Base-by-base conservation (phyloP, 1,140 invertebrate species). In the Leptinotarsa lineolata region DNA sequence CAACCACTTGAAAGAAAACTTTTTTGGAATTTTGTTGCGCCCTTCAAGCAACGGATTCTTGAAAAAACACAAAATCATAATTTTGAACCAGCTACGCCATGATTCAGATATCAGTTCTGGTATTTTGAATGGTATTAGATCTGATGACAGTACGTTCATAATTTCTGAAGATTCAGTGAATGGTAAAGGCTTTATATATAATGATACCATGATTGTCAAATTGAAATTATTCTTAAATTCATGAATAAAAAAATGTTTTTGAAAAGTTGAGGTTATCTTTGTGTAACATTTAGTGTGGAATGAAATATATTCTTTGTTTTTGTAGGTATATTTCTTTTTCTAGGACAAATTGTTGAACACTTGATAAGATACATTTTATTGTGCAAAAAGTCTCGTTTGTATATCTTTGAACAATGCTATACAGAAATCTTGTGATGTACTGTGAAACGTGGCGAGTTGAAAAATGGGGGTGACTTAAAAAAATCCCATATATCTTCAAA, bases 161-260 rank as follows among this genome's bases (percentile, higher is more conserved):
- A 71, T 81, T n/a, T 68, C 73, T 11, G 58, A 73, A 46, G 48
- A 72, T 13, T 54, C 24, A 54, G 71, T 80, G 48, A 39, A 69
- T 15, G 65, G 70, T 16, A 48, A 60, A 13, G 66, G 78, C 30
- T 80, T 77, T 54, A 72, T 78, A 44, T 30, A 60, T 44, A 54
- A 74, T 30, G 71, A 75, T 54, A 72, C 66, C 20, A 48, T 80
- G 46, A 63, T 77, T 12, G 44, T 80, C 21, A 80, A 79, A 68
- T n/a, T 79, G 8, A 71, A 75, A 58, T 77, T 80, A 61, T 76
- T 74, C 71, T 67, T 80, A 24, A 74, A 80, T 65, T 79, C 72
- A 13, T 77, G 74, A 73, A 67, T 54, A n/a, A 58, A 73, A 63
- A n/a, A 63, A 22, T 13, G 15, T 20, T 59, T 20, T 16, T 11